Base-by-base conservation (phyloP, 2,888 invertebrate species). In the Brenthis hecate region DNA sequence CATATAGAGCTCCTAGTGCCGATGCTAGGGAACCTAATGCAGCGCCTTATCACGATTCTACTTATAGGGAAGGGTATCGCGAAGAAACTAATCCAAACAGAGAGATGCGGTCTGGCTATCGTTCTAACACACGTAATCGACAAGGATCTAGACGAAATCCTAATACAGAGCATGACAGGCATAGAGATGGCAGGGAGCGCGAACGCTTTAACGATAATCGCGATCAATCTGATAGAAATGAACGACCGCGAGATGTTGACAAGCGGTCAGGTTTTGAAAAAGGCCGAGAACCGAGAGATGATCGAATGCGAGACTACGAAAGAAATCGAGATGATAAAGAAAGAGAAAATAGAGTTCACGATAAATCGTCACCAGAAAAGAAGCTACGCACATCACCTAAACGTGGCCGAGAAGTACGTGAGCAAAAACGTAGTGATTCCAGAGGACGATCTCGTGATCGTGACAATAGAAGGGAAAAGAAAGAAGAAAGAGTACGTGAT, bases 381-480 rank as follows among this genome's bases (percentile, higher is more conserved):
- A 92, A 90, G 80, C 64, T 73, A 58, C 86, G 90, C 43, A 53
- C 72, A 0, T 90, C 91, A 51, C 91, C 91, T n/a, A 91, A 91
- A 78, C 85, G 88, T 51, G 81, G 74, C 70, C 84, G 87, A 70
- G 93, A 93, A 47, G 73, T 73, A 13, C 86, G 91, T 65, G 89
- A 92, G 28, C 91, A 88, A 76, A 87, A 86, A 76, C 87, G 90
- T 57, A 91, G 92, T 79, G 92, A 93, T 77, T 89, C 92, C 28
- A 84, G 89, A 75, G 91, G 87, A 63, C 85, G 88, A 50, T 92
- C 89, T 72, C 88, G 94, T 68, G 92, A 94, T 56, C 92, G 93
- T 72, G 94, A 94, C 72, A 87, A 85, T 75, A 92, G 89, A 73
- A 90, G 94, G 51, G 94, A 93, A 73, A 94, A 93, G 78, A 94